These are phyloP conservation scores for Zoanthus sociatus DNA, from an alignment of 92 coral and sea anemone genomes.

Conservation along the genomic window DNA sequence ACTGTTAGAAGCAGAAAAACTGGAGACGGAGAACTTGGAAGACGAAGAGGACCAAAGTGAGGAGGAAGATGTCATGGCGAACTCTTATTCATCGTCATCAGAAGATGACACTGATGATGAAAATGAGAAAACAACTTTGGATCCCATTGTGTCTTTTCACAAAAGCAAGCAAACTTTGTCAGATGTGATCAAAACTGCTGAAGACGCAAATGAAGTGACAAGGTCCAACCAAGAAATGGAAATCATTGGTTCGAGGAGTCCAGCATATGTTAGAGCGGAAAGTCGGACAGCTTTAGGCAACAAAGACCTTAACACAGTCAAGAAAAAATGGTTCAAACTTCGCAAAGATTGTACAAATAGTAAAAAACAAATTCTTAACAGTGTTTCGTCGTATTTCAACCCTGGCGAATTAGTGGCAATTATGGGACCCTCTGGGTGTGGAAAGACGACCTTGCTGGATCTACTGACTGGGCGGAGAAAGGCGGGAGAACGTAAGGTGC, in stretches of 20 bases:
- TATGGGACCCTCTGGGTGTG: slow-evolving; percentile 76
- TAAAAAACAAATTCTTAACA: slow-evolving; percentile 61
- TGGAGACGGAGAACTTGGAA: neutral
- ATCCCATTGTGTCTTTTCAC: slow-evolving; percentile 8
- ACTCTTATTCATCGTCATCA: slow-evolving; percentile 3
- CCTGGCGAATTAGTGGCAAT: slow-evolving; percentile 75
- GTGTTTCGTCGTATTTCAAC: slow-evolving; percentile 71
- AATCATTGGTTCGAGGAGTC: neutral
- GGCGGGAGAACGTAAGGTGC: slow-evolving; percentile 61
- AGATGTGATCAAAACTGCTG: slow-evolving; percentile 5
- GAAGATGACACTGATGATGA: slow-evolving; percentile 30
- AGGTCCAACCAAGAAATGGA: neutral
- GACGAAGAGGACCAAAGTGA: neutral
- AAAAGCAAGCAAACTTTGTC: neutral
- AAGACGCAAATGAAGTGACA: neutral
- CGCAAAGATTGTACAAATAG: neutral
- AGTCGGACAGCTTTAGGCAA: slow-evolving; percentile 31
- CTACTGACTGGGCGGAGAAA: slow-evolving; percentile 66
- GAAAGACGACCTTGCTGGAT: slow-evolving; percentile 68
- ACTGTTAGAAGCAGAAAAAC: neutral
- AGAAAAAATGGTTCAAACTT: slow-evolving; percentile 1
- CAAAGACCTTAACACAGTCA: neutral
- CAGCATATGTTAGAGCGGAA: neutral
- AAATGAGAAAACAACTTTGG: neutral
- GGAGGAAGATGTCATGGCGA: neutral